Base-by-base conservation (phyloP, 2,113 vertebrate genomes). In the Heptranchias perlo region DNA sequence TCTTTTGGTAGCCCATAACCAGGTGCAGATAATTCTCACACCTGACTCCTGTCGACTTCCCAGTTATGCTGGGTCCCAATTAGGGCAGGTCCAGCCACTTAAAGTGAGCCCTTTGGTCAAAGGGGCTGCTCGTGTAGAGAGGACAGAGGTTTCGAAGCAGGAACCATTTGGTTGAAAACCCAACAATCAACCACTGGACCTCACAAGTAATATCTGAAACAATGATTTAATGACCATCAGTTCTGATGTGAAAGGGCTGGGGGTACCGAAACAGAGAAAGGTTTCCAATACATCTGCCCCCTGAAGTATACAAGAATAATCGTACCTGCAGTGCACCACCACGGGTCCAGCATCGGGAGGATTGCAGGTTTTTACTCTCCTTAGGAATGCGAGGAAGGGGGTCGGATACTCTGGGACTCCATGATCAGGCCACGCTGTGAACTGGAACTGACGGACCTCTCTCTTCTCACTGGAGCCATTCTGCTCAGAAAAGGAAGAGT, bases 361-460 rank as follows among this genome's bases (percentile, higher is more conserved):
- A 96, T 99, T 99, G 97, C 99, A 99, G 96, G 99, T 99, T 97
- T 99, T 99, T 78, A 99, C 99, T 96, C 99, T 97, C 44, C 99
- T 98, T 82, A 99, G 98, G 96, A 99, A 99, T 23, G 99, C 99
- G 97, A 99, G 97, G 98, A 99, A 99, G 0, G 99, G 99, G 0
- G 99, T 99, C 0, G 99, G 99, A 96, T 99, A 99, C 96, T 99
- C 99, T 0, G 99, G 99, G 0, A 99, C 99, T 0, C 99, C 99
- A 0, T 99, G 99, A 97, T 99, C 99, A 0, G 99, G 99, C 99
- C 99, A 99, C 0, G 99, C 99, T 0, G 99, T 99, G 97, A 99
- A 99, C 98, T 99, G 99, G 98, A 99, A 99, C 98, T 99, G 99
- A 62, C 99, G 98, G 3, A 99, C 99, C 96, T 99, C 99, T 0